Evolutionary conservation across 2,888 invertebrate species (phyloP), one percentile per base, ranked within the genome.

Genomic region (Gastracanthus pulcherrimus): DNA sequence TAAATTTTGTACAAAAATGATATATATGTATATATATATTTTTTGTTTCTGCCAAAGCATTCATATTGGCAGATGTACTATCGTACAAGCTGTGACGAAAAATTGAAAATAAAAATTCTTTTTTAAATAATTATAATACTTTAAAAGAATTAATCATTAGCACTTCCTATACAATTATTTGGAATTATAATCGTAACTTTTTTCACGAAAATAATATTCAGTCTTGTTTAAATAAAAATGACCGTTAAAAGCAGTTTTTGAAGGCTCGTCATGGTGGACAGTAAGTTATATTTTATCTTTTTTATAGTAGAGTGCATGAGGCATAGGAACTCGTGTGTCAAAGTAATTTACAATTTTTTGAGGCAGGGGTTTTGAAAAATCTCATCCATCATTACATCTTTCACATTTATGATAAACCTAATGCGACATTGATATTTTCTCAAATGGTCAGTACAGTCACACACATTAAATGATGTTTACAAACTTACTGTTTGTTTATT

Each of bases 1-100:
- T 71, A 55, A 78, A 78, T 78, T 78, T 78, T 78, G 71, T 78
- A 78, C 71, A 78, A 64, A 78, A 62, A 71, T 26, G 48, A 70
- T 76, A 45, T 76, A 69, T 48, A 60, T 60, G 55, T 70, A 77
- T 70, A 76, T 38, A 62, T 76, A 77, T 69, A 70, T 78, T 51
- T 67, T 55, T 77, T 62, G 58, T 64, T 70, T 71, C 51, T 70
- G 71, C 77, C 62, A 70, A 77, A 71, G 19, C 38, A 48, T 36
- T 77, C 60, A 69, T 38, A 55, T 75, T 58, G 70, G 62, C 62
- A 78, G 51, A 51, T 69, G 69, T 71, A 76, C 58, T 78, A 64
- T 62, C 48, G 70, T 41, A 55, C 55, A 71, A 78, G 64, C 78
- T 78, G 71, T 71, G 64, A 78, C 64, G 41, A 78, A 38, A 48